Evolutionary conservation across 2,888 invertebrate species (phyloP), one percentile per base, ranked within the genome.

Genomic region (Eupithecia pulchellata): DNA sequence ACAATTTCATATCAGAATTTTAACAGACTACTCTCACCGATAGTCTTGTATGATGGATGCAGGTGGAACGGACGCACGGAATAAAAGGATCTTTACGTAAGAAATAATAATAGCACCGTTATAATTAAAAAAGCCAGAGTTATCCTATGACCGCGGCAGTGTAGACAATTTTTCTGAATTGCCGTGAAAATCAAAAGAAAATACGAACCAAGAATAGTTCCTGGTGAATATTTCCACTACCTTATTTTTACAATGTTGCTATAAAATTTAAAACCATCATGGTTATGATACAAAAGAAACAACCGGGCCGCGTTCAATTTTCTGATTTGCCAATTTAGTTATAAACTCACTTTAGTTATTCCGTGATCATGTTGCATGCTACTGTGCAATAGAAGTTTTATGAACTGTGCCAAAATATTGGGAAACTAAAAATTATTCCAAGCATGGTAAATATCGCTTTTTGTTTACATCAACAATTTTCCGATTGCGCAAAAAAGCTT

Each of bases 1-100:
- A 27, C 6, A 17, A 58, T 58, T 58, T 58, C 30, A 58, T 17
- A 30, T 30, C 58, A 58, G 58, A 58, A 58, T 30, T 58, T 58
- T 30, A 30, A 58, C 58, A 17, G 29, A 30, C 58, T 27, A 29
- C 57, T 47, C 11, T 20, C 20, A 47, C 42, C 9, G 58, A n/a
- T 6, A 4, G 20, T 14, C 55, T n/a, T 9, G 25, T 55, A 14
- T 27, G 27, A 58, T 58, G 58, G 58, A 29, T 58, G 58, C n/a
- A 58, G 9, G 42, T 9, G 42, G n/a, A 47, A 20, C 17, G 17
- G 3, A n/a, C n/a, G n/a, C n/a, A n/a, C n/a, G n/a, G n/a, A n/a
- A 58, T 58, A 58, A 29, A 58, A 9, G n/a, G 42, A 30, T 57
- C 5, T 25, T 55, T 55, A 55, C 6, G 27, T 27, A 27, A 27